A percentile compares a stretch with the other conserved stretches of the same genome.
These are phyloP conservation scores for Clostera curtula DNA, from an alignment of 2,888 invertebrate species.

Conservation along the genomic window DNA sequence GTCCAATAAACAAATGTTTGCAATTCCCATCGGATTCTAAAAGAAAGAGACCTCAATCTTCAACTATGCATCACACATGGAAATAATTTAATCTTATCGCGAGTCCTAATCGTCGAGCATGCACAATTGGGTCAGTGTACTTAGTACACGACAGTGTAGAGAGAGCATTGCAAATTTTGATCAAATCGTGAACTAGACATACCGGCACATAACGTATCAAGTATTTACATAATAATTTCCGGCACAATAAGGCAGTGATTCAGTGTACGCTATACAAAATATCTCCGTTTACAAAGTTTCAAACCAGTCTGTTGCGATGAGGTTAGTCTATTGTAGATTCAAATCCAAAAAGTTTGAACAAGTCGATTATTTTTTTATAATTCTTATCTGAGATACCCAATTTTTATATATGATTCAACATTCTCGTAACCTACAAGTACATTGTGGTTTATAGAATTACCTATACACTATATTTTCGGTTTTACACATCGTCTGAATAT, in stretches of 20 bases:
- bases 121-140: too few relatives aligned
- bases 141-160: too few relatives aligned
- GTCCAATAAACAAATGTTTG: too few relatives aligned
- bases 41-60: too few relatives aligned
- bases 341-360: slow-evolving; percentile 72
- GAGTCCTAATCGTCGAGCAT: too few relatives aligned
- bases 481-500: slow-evolving; percentile 63
- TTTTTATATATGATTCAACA: slow-evolving; percentile 65
- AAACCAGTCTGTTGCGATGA: slow-evolving; percentile 71
- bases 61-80: too few relatives aligned
- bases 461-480: slow-evolving; percentile 65
- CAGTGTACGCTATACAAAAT: slow-evolving; percentile 72
- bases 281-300: slow-evolving; percentile 66
- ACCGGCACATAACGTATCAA: slow-evolving; percentile 17
- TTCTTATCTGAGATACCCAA: slow-evolving; percentile 67
- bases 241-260: slow-evolving; percentile 74
- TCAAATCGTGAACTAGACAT: slow-evolving; percentile 3
- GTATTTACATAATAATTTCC: slow-evolving; percentile 46
- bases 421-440: slow-evolving; percentile 72
- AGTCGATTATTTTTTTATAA: slow-evolving; percentile 64
- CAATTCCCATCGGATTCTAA: too few relatives aligned
- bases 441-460: slow-evolving; percentile 67
- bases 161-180: too few relatives aligned
- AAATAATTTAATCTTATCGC: too few relatives aligned
- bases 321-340: slow-evolving; percentile 72